Percentiles rank a stretch among this genome's conserved stretches.
Evolutionary conservation across 2,797 vertebrate genomes (phyloP).

Genomic region (Eulemur rubriventer): DNA sequence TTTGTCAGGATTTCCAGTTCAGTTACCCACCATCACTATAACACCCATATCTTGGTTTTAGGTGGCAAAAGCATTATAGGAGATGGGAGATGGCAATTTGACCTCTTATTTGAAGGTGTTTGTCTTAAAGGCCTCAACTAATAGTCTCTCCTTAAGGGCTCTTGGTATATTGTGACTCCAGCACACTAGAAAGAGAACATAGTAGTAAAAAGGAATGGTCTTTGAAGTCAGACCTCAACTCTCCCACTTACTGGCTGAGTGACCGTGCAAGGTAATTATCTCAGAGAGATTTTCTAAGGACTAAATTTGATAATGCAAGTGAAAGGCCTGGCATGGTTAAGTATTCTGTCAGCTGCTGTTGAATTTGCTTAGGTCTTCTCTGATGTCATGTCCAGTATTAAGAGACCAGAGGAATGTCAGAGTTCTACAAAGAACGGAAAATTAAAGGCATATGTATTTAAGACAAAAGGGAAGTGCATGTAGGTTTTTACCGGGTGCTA

Average conservation of each 20-base stretch:
- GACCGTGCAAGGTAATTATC: background rate
- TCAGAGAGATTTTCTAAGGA: background rate
- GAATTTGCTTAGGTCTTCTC: background rate
- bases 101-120: background rate
- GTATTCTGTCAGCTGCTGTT: background rate
- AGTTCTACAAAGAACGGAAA: background rate
- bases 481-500: background rate
- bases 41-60: background rate
- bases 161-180: background rate
- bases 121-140: background rate
- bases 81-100: background rate
- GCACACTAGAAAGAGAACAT: background rate
- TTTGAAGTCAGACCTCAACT: background rate
- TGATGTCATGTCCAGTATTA: background rate
- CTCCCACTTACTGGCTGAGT: background rate
- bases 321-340: background rate
- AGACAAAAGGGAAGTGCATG: background rate
- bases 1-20: background rate
- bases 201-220: background rate
- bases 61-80: background rate
- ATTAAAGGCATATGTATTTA: background rate
- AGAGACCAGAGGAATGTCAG: conserved; percentile 14
- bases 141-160: background rate
- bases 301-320: background rate
- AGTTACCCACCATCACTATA: background rate